Conservation (phyloP, 1,140 invertebrate species). For the Aricia agestis region DNA sequence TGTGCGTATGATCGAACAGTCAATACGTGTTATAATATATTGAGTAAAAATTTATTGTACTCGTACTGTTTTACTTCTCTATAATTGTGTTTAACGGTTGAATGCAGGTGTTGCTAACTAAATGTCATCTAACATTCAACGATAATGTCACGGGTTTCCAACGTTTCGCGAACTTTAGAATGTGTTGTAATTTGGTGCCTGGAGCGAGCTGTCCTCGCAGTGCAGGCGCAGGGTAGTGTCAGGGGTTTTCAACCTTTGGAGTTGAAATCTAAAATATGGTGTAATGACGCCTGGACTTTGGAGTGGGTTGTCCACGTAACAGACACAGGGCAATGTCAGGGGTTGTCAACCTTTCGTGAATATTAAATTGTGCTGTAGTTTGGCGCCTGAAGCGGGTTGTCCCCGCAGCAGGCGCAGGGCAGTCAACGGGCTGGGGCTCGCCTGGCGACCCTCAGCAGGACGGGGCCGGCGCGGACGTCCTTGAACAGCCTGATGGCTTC, state of each 20-base stretch:
- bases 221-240: constrained; percentile 33
- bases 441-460: constrained; percentile 81
- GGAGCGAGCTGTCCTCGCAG: constrained; percentile 52
- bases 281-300: too few relatives aligned
- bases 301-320: constrained; percentile 12
- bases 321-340: too few relatives aligned
- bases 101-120: not conserved
- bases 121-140: not conserved
- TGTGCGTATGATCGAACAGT: too few relatives aligned
- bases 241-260: not conserved
- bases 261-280: too few relatives aligned
- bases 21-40: too few relatives aligned
- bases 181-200: constrained; percentile 48
- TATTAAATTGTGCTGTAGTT: constrained; percentile 53
- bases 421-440: constrained; percentile 68
- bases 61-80: too few relatives aligned
- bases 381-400: constrained; percentile 58
- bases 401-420: constrained; percentile 65
- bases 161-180: not conserved
- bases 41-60: too few relatives aligned
- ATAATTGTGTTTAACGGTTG: too few relatives aligned
- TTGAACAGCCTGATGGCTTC: constrained; percentile 89
- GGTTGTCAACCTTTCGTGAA: not conserved
- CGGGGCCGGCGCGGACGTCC: constrained; percentile 83
- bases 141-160: not conserved